These are phyloP conservation scores for Pseudomyrmex concolor DNA, from an alignment of 1,140 invertebrate species.

Conservation along the genomic window DNA sequence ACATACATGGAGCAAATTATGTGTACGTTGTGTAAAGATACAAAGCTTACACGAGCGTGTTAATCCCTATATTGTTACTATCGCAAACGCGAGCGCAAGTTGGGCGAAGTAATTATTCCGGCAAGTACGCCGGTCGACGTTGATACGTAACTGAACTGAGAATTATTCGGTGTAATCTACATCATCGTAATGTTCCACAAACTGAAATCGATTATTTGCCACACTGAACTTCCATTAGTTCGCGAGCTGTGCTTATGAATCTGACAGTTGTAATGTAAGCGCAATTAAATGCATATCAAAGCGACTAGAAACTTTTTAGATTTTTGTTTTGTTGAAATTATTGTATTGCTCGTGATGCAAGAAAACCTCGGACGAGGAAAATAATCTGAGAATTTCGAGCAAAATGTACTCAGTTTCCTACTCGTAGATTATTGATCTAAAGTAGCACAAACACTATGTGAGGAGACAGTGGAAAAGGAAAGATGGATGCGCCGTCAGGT, in stretches of 20 bases:
- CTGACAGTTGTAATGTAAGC: constrained; percentile 64
- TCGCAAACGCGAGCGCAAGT: constrained; percentile 38
- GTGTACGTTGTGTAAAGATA: not conserved
- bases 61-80: constrained; percentile 23
- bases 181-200: constrained; percentile 50
- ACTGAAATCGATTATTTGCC: constrained; percentile 71
- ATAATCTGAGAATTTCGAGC: not conserved
- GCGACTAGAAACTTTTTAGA: constrained; percentile 15
- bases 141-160: constrained; percentile 70
- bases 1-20: not conserved
- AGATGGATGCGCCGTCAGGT: constrained; percentile 38
- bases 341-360: not conserved
- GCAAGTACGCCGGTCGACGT: constrained; percentile 55
- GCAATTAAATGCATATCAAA: constrained; percentile 61
- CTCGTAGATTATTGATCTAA: constrained; percentile 27
- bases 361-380: not conserved
- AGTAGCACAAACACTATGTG: constrained; percentile 33
- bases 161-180: constrained; percentile 72
- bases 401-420: constrained; percentile 1
- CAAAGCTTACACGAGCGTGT: constrained; percentile 4
- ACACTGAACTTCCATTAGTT: constrained; percentile 71
- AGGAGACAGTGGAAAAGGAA: constrained; percentile 49
- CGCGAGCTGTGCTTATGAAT: constrained; percentile 64
- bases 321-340: constrained; percentile 35
- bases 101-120: constrained; percentile 59